Evolutionary conservation across 2,797 vertebrate species (phyloP).

Genomic region (Psittacula derbiana): DNA sequence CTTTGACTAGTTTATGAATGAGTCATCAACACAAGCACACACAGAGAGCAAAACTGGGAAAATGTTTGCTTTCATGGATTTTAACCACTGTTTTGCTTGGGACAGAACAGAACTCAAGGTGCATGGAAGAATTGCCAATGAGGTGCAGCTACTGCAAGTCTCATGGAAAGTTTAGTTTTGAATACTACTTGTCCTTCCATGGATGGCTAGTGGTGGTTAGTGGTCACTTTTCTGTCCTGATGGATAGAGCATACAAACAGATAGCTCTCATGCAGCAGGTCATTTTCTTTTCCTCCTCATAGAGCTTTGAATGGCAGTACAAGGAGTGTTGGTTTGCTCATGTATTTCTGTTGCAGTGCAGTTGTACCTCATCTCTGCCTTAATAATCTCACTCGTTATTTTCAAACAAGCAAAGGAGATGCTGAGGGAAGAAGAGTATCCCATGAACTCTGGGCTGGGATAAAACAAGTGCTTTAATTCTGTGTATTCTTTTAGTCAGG

Average conservation of each 20-base stretch:
- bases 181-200: background rate
- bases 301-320: background rate
- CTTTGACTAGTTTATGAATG: slow-evolving; percentile 30
- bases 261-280: background rate
- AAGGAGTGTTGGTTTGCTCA: background rate
- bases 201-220: background rate
- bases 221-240: background rate
- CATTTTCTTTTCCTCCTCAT: background rate
- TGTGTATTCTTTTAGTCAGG: background rate
- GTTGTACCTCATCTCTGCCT: background rate
- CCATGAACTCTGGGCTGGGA: background rate
- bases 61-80: background rate
- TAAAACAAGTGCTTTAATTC: background rate
- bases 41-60: background rate
- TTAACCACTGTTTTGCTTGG: background rate
- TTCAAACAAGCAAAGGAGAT: background rate
- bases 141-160: background rate
- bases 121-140: background rate
- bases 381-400: background rate
- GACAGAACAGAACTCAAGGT: background rate
- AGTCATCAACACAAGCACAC: slow-evolving; percentile 18
- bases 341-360: background rate
- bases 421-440: background rate
- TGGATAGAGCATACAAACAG: background rate
- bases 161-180: background rate